Evolutionary conservation across 2,113 vertebrate species (phyloP).

Genomic region (Petroica traversi): DNA sequence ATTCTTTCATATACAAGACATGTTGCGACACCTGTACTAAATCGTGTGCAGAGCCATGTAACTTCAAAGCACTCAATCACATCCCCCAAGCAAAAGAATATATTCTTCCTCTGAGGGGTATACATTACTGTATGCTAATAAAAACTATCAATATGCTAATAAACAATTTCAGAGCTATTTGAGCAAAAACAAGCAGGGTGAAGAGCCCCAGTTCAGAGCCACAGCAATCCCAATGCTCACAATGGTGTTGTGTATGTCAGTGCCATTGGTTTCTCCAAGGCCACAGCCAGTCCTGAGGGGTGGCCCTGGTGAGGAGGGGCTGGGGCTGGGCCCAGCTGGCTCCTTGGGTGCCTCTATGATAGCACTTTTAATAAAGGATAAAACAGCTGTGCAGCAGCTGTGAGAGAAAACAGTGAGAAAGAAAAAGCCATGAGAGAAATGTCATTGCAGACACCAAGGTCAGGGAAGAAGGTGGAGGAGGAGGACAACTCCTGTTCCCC

Average conservation of each 20-base stretch:
- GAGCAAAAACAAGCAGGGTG: background rate
- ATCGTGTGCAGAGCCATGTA: background rate
- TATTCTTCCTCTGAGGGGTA: background rate
- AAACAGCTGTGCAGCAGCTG: background rate
- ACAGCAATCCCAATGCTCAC: background rate
- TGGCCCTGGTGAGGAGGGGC: background rate
- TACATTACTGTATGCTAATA: background rate
- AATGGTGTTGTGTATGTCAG: background rate
- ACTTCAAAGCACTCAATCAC: background rate
- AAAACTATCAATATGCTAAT: background rate
- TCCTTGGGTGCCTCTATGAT: background rate
- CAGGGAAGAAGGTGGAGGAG: background rate
- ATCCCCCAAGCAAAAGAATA: background rate
- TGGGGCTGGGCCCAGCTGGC: rapidly evolving
- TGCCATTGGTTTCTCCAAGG: background rate
- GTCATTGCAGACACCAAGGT: background rate
- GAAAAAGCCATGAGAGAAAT: background rate
- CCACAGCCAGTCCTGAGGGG: no score
- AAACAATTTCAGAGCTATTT: background rate
- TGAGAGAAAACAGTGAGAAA: background rate
- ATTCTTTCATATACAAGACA: background rate
- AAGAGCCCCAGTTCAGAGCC: background rate
- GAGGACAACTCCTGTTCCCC: background rate
- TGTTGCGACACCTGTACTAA: background rate
- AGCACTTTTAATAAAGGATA: background rate